These are phyloP conservation scores for Schrankia costaestrigalis DNA, from an alignment of 2,888 invertebrate species.

Conservation along the genomic window DNA sequence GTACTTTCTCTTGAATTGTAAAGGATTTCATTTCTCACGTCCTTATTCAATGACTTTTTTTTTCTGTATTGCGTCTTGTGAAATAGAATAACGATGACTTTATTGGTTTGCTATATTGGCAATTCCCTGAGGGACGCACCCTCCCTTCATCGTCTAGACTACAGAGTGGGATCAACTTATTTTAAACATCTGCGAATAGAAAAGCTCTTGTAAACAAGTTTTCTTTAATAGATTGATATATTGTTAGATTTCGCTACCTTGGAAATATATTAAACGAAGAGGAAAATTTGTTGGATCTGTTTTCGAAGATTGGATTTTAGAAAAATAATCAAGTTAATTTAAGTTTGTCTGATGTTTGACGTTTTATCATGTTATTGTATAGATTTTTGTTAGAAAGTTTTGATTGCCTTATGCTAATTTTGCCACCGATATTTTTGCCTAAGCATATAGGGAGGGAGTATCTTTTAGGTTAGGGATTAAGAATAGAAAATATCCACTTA, in stretches of 20 bases:
- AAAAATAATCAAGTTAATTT: too few relatives aligned
- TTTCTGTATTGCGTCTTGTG: constrained; percentile 20
- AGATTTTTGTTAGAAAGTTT: too few relatives aligned
- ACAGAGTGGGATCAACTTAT: constrained; percentile 52
- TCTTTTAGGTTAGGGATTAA: too few relatives aligned
- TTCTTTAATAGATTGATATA: constrained; percentile 33
- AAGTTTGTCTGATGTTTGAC: too few relatives aligned
- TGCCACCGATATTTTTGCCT: too few relatives aligned
- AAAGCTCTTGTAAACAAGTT: constrained; percentile 47
- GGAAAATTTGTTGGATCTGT: constrained; percentile 9
- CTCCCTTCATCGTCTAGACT: constrained; percentile 66
- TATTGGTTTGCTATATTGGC: constrained; percentile 63
- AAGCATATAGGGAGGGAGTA: too few relatives aligned
- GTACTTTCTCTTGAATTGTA: constrained; percentile 11
- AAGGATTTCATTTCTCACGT: constrained; percentile 2
- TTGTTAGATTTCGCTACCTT: constrained; percentile 37
- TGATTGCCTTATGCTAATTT: too few relatives aligned
- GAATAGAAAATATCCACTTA: too few relatives aligned
- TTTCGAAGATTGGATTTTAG: too few relatives aligned
- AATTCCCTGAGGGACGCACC: constrained; percentile 58
- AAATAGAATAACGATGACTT: constrained; percentile 58
- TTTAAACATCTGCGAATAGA: constrained; percentile 46
- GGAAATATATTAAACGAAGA: constrained; percentile 2
- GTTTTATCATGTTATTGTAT: too few relatives aligned
- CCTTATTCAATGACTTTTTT: constrained; percentile 4